phyloP scores from a whole-genome alignment of 2,113 vertebrate species.

The Ginglymostoma cirratum region DNA sequence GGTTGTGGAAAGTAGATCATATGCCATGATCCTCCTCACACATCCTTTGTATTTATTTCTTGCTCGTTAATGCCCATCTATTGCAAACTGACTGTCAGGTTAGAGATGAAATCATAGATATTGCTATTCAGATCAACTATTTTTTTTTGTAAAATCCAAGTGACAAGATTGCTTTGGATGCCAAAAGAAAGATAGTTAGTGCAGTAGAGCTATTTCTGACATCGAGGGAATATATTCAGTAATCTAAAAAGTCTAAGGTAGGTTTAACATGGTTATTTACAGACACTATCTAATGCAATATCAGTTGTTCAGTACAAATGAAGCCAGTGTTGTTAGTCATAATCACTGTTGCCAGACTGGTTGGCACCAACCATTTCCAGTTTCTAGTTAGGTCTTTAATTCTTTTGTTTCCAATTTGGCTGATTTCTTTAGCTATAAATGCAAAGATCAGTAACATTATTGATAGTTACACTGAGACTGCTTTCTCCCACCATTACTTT shows the following conservation, averaged over 20 bases:
- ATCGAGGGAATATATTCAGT: background rate
- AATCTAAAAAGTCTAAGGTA: background rate
- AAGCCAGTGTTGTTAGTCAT: background rate
- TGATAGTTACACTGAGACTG: background rate
- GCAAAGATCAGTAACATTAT: background rate
- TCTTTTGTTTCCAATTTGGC: background rate
- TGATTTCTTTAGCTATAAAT: background rate
- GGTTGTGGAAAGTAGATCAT: background rate
- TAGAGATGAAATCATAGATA: background rate
- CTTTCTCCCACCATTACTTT: background rate
- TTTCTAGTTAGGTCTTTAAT: background rate
- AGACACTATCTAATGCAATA: background rate
- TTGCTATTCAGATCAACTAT: background rate
- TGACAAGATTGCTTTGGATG: background rate
- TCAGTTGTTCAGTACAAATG: background rate
- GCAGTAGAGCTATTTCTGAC: background rate
- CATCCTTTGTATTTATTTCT: background rate
- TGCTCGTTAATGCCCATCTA: background rate
- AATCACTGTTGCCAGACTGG: background rate
- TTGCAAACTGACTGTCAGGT: background rate
- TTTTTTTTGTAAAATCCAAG: background rate
- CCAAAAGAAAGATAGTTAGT: background rate
- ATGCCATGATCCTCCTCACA: background rate
- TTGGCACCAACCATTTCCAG: slow-evolving; percentile 28
- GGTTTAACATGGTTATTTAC: background rate